A percentile compares a stretch with the other conserved stretches of the same genome.
Conservation (phyloP, 2,888 invertebrate genomes). For the Agriotes lineatus region DNA sequence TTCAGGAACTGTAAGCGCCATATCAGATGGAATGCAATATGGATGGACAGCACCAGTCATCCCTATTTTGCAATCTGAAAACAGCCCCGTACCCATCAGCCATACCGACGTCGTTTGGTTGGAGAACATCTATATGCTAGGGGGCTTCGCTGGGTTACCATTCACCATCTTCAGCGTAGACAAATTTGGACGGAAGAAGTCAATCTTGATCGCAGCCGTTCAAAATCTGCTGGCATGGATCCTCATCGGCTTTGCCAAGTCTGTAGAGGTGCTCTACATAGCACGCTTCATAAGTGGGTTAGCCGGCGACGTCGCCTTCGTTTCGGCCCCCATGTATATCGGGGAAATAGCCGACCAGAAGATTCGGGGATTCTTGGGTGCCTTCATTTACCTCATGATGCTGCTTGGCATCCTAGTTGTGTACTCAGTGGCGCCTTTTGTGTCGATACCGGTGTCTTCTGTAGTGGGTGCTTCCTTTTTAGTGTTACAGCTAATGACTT, state of each 20-base stretch:
- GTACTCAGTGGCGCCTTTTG: conserved; percentile 62
- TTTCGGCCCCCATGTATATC: conserved; percentile 64
- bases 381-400: conserved; percentile 64
- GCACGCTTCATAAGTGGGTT: conserved; percentile 62
- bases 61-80: conserved; percentile 56
- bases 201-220: conserved; percentile 59
- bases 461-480: conserved; percentile 58
- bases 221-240: conserved; percentile 61
- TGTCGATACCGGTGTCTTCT: conserved; percentile 59
- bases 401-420: conserved; percentile 62
- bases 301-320: conserved; percentile 64
- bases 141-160: conserved; percentile 59
- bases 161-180: conserved; percentile 60
- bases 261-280: conserved; percentile 57
- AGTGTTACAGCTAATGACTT: conserved; percentile 56
- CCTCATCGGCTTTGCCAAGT: conserved; percentile 59
- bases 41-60: conserved; percentile 63
- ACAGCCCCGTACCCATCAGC: conserved; percentile 56
- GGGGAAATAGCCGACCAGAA: conserved; percentile 64
- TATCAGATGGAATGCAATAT: conserved; percentile 65
- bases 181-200: conserved; percentile 59
- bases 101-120: conserved; percentile 54
- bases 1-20: conserved; percentile 61
- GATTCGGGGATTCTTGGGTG: conserved; percentile 62
- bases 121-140: conserved; percentile 56